Evolutionary conservation across 2,113 vertebrate species (phyloP).

Genomic region (Campylomormyrus numenius): DNA sequence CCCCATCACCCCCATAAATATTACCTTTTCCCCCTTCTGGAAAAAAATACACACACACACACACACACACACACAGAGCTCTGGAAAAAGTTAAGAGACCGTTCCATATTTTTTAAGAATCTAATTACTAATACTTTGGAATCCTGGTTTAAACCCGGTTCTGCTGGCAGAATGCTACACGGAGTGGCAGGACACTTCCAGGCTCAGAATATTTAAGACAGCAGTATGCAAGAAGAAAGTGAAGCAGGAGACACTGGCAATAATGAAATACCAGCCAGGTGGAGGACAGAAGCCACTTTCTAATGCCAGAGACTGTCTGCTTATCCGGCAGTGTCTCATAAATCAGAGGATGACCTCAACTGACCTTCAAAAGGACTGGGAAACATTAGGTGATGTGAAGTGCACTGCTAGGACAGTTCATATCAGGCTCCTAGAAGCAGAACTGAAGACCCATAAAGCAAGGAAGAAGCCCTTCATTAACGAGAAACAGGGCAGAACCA

Average conservation of each 20-base stretch:
- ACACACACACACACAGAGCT: too few relatives aligned
- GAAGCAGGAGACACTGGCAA: background rate
- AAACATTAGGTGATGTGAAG: background rate
- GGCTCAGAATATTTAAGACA: background rate
- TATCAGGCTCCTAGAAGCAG: background rate
- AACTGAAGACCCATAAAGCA: background rate
- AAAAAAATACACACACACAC: too few relatives aligned
- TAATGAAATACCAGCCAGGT: background rate
- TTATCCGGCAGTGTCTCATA: background rate
- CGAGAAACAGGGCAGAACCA: background rate
- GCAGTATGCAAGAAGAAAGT: background rate
- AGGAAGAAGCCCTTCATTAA: background rate
- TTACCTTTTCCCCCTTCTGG: background rate
- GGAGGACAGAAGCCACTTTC: background rate
- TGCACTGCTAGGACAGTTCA: background rate
- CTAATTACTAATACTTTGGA: too few relatives aligned
- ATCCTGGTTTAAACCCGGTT: background rate
- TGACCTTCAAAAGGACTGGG: background rate
- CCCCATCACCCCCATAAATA: background rate
- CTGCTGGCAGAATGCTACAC: background rate
- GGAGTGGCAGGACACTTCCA: too few relatives aligned
- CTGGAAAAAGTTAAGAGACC: too few relatives aligned
- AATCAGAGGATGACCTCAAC: background rate
- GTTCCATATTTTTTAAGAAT: too few relatives aligned
- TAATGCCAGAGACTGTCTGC: background rate